Conservation (phyloP, 2,888 invertebrate species). For the Agrilus cyanescens region DNA sequence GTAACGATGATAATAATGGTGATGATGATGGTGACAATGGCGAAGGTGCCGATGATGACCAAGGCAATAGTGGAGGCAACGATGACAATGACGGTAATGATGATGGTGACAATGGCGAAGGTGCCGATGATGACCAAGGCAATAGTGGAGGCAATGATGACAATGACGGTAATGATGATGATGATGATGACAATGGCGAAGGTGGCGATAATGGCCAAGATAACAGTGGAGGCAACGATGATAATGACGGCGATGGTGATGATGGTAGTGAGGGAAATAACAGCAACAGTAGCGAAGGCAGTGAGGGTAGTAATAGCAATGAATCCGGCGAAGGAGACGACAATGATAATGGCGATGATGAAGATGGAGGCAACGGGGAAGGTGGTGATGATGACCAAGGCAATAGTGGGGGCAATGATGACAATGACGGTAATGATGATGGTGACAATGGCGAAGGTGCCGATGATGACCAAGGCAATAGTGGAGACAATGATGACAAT, state of each 20-base stretch:
- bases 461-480: slow-evolving; percentile 15
- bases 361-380: background rate
- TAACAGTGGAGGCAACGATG: background rate
- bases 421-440: slow-evolving; percentile 6
- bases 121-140: too few species aligned
- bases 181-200: too few species aligned
- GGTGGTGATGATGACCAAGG: background rate
- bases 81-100: background rate
- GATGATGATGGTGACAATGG: background rate
- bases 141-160: too few species aligned
- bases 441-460: slow-evolving; percentile 17
- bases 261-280: slow-evolving; percentile 21
- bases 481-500: background rate
- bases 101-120: background rate
- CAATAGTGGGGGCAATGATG: background rate
- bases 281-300: background rate
- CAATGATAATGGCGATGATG: background rate
- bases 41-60: background rate
- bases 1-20: background rate
- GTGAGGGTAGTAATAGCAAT: background rate
- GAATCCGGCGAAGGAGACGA: background rate
- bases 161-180: too few species aligned
- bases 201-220: background rate
- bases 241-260: slow-evolving; percentile 6
- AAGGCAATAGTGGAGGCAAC: background rate